phyloP scores from a whole-genome alignment of 2,113 vertebrate species.

The Xiphophorus hellerii region DNA sequence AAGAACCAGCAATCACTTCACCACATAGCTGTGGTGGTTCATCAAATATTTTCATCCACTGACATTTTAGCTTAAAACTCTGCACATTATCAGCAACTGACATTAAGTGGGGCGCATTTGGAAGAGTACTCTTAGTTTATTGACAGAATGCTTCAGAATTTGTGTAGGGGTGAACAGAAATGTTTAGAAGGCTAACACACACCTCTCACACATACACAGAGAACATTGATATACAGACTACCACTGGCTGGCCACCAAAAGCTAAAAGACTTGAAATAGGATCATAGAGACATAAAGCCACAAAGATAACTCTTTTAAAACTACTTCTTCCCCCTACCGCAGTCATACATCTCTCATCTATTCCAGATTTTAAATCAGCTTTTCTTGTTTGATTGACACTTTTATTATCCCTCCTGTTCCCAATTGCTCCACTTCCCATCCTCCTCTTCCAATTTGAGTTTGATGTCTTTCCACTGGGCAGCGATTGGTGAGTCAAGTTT shows the following conservation, averaged over 20 bases:
- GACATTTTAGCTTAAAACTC: slow-evolving; percentile 16
- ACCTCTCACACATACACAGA: slow-evolving; percentile 17
- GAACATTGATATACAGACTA: slow-evolving; percentile 25
- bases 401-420: slow-evolving; percentile 5
- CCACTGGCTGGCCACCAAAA: slow-evolving; percentile 45
- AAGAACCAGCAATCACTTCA: slow-evolving; percentile 8
- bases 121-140: slow-evolving; percentile 16
- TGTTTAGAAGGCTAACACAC: slow-evolving; percentile 11
- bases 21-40: slow-evolving; percentile 19
- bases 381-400: slow-evolving; percentile 33
- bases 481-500: slow-evolving; percentile 47
- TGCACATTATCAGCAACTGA: slow-evolving; percentile 10
- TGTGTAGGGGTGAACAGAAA: slow-evolving; percentile 22
- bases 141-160: neutral
- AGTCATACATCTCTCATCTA: slow-evolving; percentile 51
- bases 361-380: slow-evolving; percentile 32
- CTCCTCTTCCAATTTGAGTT: slow-evolving; percentile 30
- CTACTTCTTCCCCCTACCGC: slow-evolving; percentile 52
- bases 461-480: slow-evolving; percentile 56
- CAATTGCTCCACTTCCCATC: slow-evolving; percentile 32
- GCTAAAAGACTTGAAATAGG: slow-evolving; percentile 53
- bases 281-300: slow-evolving; percentile 53
- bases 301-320: slow-evolving; percentile 54
- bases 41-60: slow-evolving; percentile 18
- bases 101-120: neutral